Evolutionary conservation across 2,113 vertebrate genomes (phyloP).

Genomic region (Boulengeromyrus knoepffleri): DNA sequence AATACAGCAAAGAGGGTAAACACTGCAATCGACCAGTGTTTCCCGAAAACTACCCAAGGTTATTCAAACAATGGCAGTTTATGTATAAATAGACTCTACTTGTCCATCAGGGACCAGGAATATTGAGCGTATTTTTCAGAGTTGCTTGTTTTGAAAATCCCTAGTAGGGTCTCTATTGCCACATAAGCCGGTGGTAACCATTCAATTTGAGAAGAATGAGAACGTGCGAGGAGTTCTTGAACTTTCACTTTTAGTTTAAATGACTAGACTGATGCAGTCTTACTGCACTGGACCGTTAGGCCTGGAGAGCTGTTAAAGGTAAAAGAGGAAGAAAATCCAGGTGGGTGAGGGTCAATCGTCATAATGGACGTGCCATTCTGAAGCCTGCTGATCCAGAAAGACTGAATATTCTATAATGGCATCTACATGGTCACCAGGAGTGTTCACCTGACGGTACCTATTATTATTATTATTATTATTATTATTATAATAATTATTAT

Average conservation of each 20-base stretch:
- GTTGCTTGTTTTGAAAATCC: not conserved
- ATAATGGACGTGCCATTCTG: not conserved
- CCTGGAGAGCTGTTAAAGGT: not conserved
- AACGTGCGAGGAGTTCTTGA: not conserved
- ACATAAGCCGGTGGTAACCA: not conserved
- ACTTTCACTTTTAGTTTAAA: not conserved
- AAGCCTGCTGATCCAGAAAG: not conserved
- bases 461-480: not conserved
- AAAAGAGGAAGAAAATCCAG: not conserved
- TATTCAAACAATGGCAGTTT: not conserved
- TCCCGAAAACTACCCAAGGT: not conserved
- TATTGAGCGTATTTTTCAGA: not conserved
- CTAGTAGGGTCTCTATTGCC: not conserved
- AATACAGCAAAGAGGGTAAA: not conserved
- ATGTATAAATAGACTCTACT: not conserved
- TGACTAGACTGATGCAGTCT: not conserved
- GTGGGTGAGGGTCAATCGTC: not conserved
- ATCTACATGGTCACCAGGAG: not conserved
- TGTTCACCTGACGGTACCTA: not conserved
- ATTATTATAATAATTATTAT: not conserved
- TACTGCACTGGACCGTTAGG: not conserved
- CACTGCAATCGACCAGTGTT: not conserved
- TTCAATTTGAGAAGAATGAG: not conserved
- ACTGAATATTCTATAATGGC: not conserved
- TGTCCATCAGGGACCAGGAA: not conserved